Evolutionary conservation across 2,888 invertebrate genomes (phyloP).

Genomic region (Thyatira batis): DNA sequence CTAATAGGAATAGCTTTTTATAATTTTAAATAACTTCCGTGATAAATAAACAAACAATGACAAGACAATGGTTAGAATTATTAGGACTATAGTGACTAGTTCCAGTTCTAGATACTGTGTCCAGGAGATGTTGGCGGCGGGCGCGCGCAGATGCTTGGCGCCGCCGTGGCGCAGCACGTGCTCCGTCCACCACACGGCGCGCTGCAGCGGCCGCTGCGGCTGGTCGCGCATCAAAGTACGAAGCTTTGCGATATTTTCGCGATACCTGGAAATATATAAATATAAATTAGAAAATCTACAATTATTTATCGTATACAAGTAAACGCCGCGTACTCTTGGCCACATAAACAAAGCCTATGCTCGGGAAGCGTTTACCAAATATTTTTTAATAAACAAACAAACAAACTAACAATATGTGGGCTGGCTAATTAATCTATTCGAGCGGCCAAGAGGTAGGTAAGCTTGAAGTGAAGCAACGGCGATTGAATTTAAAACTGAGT

Average conservation of each 20-base stretch:
- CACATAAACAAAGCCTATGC: no score
- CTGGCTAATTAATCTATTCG: no score
- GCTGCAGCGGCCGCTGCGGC: slow-evolving; percentile 26
- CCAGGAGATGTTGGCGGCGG: slow-evolving; percentile 39
- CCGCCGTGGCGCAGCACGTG: slow-evolving; percentile 35
- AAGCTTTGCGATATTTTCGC: slow-evolving; percentile 4
- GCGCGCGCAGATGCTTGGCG: slow-evolving; percentile 30
- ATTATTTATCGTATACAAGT: no score
- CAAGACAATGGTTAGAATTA: neutral
- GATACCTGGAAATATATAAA: slow-evolving; percentile 6
- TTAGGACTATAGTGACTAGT: slow-evolving; percentile 18
- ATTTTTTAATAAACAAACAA: no score
- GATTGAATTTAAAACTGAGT: no score
- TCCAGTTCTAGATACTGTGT: slow-evolving; percentile 33
- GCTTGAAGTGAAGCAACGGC: no score
- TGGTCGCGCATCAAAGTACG: slow-evolving; percentile 12
- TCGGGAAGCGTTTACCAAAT: no score
- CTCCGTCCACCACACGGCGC: slow-evolving; percentile 47
- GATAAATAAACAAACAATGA: neutral
- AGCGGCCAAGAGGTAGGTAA: no score
- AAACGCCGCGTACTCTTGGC: no score
- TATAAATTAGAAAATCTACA: no score
- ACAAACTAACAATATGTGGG: no score
- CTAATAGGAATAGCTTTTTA: no score
- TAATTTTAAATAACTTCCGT: neutral